These are phyloP conservation scores for Leptogaster cylindrica DNA, from an alignment of 2,888 invertebrate species.

Conservation along the genomic window DNA sequence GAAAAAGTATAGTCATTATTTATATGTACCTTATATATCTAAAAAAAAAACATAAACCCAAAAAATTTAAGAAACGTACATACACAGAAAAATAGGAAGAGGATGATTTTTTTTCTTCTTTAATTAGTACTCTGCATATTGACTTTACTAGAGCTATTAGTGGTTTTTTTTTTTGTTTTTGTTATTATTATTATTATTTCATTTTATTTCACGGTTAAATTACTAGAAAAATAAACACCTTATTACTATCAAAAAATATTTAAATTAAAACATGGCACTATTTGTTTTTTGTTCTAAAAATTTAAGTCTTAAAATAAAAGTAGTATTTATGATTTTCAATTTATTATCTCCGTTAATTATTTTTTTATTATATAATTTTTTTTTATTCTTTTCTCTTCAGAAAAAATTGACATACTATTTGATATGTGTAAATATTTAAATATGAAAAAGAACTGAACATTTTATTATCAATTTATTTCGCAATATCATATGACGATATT, in stretches of 20 bases:
- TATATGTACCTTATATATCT: slow-evolving; percentile 32
- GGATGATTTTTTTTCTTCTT: slow-evolving; percentile 50
- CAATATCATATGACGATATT: too few relatives aligned
- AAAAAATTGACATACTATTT: slow-evolving; percentile 49
- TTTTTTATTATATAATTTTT: slow-evolving; percentile 22
- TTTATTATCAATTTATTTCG: too few relatives aligned
- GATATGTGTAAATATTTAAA: slow-evolving; percentile 47
- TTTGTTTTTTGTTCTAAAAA: slow-evolving; percentile 42
- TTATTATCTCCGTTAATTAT: slow-evolving; percentile 39
- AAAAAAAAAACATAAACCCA: too few relatives aligned
- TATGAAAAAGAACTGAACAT: slow-evolving; percentile 26
- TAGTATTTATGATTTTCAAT: slow-evolving; percentile 35
- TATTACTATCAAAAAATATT: slow-evolving; percentile 11
- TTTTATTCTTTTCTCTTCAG: slow-evolving; percentile 38
- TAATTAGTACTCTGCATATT: slow-evolving; percentile 33
- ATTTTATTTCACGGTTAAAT: too few relatives aligned
- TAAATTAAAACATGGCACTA: slow-evolving; percentile 47
- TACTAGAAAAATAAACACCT: slow-evolving; percentile 41
- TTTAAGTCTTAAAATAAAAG: slow-evolving; percentile 40
- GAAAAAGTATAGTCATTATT: slow-evolving; percentile 31
- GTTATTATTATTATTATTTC: too few relatives aligned
- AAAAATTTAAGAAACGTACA: slow-evolving; percentile 27
- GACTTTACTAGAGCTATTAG: slow-evolving; percentile 35
- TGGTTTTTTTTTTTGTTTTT: slow-evolving; percentile 8
- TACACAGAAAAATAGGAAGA: slow-evolving; percentile 62